Base-by-base conservation (phyloP, 2,888 invertebrate genomes). In the Cosmopolites sordidus region DNA sequence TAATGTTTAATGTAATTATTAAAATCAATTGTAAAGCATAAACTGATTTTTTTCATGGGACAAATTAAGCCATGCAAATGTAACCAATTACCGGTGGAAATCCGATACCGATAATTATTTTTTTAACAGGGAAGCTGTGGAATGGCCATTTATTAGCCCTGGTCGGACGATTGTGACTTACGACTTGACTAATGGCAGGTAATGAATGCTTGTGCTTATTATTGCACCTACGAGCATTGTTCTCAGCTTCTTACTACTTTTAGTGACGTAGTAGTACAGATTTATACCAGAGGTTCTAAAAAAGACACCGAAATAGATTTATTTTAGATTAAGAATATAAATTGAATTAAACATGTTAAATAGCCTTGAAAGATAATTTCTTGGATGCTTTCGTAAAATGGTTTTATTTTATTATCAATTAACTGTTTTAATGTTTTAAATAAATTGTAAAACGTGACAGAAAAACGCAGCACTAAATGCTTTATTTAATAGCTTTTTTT, bases 101-200 rank as follows among this genome's bases (percentile, higher is more conserved):
- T 51, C 51, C 51, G 55, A 55, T 43, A 42, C 43, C 45, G 29
- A 37, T 48, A 55, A 55, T 55, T 55, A 55, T 55, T 55, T 55
- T 55, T 50, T 48, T 44, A 40, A 44, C 43, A 48, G 42, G 22
- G 8, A 5, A 33, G 33, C 33, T 4, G n/a, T n/a, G n/a, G 12
- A n/a, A 3, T 33, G 27, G 41, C 30, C n/a, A 60, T 62, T 62
- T 61, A 42, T 56, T 59, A 53, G 55, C 43, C 54, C 49, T 60
- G 58, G 62, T 64, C 63, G 63, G 58, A 61, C 62, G 61, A 62
- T 61, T 60, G 45, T 59, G 63, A 66, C 59, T 53, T 63, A 66
- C 63, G 64, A 59, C 64, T 60, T 63, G 62, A 64, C 66, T 68
- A 68, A 68, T 66, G 62, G 62, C 64, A 58, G 59, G 62, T 67